Evolutionary conservation across 2,797 vertebrate genomes (phyloP), one percentile per base, ranked within the genome.

Genomic region (Argya squamiceps): DNA sequence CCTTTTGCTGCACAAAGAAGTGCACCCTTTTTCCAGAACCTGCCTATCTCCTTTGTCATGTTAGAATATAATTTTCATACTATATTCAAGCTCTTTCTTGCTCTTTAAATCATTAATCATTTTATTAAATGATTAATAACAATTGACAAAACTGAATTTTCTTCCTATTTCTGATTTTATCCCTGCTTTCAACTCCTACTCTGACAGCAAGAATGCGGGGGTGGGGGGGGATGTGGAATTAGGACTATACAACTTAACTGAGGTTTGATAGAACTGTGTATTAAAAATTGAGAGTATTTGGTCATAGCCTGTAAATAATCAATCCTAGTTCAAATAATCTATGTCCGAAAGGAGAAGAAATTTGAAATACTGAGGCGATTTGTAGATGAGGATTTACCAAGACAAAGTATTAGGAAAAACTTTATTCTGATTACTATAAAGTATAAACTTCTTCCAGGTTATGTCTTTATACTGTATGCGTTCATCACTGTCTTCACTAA

Each of bases 51-150:
- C 60, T 79, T 75, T 29, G 11, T 60, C 5, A 4, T 26, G 8
- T 46, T 14, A 52, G 10, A 50, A 65, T 11, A 30, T 50, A 15
- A 15, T 34, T 56, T 75, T n/a, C 29, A 6, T 34, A 5, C 15
- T 44, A 6, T 74, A 39, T 67, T 46, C 13, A 71, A 81, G 19
- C 20, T 53, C 30, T n/a, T 75, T 50, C 29, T 50, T 64, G 19
- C 22, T 73, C 8, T 81, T 68, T 59, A 5, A 56, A n/a, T n/a
- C n/a, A n/a, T n/a, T n/a, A n/a, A n/a, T n/a, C n/a, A n/a, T n/a
- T n/a, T n/a, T n/a, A n/a, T n/a, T n/a, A n/a, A 67, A 44, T 23
- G 0, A 34, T 36, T 63, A 55, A 26, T 22, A 50, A 17, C 1
- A 4, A 9, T 32, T 75, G n/a, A 50, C 4, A n/a, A 80, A 92